phyloP scores from a whole-genome alignment of 1,140 invertebrate genomes.

The Neodiprion lecontei region DNA sequence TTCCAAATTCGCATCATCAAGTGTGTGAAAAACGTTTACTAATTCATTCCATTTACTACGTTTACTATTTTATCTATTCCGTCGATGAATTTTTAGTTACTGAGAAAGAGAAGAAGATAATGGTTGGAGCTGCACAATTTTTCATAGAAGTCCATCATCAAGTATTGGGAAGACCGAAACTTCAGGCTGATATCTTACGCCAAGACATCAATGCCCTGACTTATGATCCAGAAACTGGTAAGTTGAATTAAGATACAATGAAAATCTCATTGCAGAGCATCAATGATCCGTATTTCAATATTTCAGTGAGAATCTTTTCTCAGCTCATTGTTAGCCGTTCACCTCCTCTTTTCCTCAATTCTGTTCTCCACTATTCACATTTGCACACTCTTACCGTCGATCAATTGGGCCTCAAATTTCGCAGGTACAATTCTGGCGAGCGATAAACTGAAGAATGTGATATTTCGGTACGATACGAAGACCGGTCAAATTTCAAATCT shows the following conservation, averaged over 20 bases:
- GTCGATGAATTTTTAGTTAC: constrained; percentile 24
- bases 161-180: constrained; percentile 50
- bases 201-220: constrained; percentile 35
- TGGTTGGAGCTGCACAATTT: constrained; percentile 39
- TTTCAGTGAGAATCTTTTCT: not conserved
- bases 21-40: too few species aligned
- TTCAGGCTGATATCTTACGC: constrained; percentile 23
- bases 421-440: constrained; percentile 34
- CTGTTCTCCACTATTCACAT: too few species aligned
- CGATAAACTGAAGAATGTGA: constrained; percentile 28
- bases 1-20: too few species aligned
- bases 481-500: constrained; percentile 50
- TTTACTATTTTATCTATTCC: too few species aligned
- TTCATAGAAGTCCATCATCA: constrained; percentile 52
- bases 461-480: constrained; percentile 50
- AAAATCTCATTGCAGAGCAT: constrained; percentile 2
- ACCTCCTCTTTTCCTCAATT: too few species aligned
- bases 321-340: not conserved
- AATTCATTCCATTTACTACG: too few species aligned
- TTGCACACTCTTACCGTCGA: too few species aligned
- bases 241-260: constrained; percentile 8
- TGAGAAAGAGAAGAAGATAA: constrained; percentile 34
- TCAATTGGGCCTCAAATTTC: not conserved
- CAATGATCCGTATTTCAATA: not conserved
- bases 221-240: constrained; percentile 51